Percentiles rank a stretch among this genome's conserved stretches.
These are phyloP conservation scores for Euura saliciscinereae DNA, from an alignment of 1,140 invertebrate genomes.

Conservation along the genomic window DNA sequence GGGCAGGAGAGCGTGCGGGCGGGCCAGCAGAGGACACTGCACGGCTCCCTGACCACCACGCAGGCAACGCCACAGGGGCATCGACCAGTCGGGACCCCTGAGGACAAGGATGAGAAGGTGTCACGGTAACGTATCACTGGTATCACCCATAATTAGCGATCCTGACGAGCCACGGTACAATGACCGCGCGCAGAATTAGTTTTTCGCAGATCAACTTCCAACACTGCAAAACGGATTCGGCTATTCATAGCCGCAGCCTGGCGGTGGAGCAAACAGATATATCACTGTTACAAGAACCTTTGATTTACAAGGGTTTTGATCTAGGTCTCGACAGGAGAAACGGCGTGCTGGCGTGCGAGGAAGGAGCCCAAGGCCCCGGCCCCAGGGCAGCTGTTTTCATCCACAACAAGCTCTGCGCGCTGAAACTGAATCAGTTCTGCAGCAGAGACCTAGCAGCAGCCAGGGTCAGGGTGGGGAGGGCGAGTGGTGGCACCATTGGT, in stretches of 20 bases:
- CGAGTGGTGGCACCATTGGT: not conserved
- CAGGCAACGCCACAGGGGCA: not conserved
- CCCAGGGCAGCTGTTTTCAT: constrained; percentile 13
- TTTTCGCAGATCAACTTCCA: not conserved
- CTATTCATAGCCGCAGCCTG: not conserved
- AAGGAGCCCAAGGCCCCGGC: not conserved
- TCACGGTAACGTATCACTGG: no score
- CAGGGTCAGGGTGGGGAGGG: not conserved
- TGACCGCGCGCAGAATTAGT: not conserved
- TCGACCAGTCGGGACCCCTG: not conserved
- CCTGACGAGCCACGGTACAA: not conserved
- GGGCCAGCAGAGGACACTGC: not conserved
- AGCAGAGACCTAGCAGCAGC: constrained; percentile 11
- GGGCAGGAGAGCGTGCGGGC: no score
- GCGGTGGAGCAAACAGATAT: not conserved
- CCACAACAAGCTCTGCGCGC: not conserved
- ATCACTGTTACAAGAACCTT: not conserved
- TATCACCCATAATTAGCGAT: not conserved
- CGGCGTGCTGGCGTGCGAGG: not conserved
- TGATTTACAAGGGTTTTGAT: not conserved
- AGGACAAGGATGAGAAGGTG: no score
- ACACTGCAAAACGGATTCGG: not conserved
- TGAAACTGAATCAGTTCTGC: constrained; percentile 8
- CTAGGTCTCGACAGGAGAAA: not conserved
- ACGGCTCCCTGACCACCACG: no score